A percentile compares a stretch with the other conserved stretches of the same genome.
Conservation (phyloP, 2,797 vertebrate genomes). For the Selene dorsalis region DNA sequence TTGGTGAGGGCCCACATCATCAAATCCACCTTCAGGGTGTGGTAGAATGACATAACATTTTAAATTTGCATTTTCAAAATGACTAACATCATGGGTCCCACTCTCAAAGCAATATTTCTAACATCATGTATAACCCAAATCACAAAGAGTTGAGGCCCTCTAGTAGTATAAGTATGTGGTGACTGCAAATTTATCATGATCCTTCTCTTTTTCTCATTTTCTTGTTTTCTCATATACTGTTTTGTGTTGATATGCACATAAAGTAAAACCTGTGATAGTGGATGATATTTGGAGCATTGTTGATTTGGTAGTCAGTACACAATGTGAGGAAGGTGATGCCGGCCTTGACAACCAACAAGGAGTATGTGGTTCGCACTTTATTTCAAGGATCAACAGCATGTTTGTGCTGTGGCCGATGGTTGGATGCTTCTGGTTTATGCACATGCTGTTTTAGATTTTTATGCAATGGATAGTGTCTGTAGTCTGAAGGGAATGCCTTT, state of each 20-base stretch:
- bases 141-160: background rate
- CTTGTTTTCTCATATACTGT: background rate
- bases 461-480: slow-evolving; percentile 56
- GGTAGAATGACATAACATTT: too few relatives aligned
- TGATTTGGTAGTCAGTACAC: slow-evolving; percentile 2
- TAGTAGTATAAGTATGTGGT: background rate
- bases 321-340: slow-evolving; percentile 10
- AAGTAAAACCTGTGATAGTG: slow-evolving; percentile 6
- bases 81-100: too few relatives aligned
- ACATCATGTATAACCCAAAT: background rate
- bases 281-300: slow-evolving; percentile 1
- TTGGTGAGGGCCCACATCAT: background rate
- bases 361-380: slow-evolving; percentile 20
- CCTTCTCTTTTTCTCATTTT: too few relatives aligned
- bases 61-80: background rate
- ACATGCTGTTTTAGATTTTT: slow-evolving; percentile 49
- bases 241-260: background rate
- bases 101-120: background rate
- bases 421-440: slow-evolving; percentile 42
- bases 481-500: slow-evolving; percentile 60
- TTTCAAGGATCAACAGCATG: slow-evolving; percentile 24
- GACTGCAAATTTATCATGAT: background rate
- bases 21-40: background rate
- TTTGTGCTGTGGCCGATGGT: slow-evolving; percentile 38
- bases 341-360: slow-evolving; percentile 11